Evolutionary conservation across 2,797 vertebrate species (phyloP), one percentile per base, ranked within the genome.

Genomic region (Gymnopithys bicolor): DNA sequence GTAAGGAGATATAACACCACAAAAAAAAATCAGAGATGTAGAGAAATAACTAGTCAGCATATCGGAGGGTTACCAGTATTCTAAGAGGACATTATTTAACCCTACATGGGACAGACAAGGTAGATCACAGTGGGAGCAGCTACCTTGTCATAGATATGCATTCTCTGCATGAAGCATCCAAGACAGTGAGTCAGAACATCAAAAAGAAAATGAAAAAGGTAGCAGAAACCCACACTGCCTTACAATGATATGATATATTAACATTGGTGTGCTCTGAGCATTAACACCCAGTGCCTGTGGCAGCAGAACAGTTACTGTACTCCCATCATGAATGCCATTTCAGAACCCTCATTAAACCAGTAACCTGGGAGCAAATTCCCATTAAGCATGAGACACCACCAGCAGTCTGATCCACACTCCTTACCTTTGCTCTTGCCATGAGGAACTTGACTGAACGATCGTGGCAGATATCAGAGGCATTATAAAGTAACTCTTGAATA

Each of bases 361-460:
- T 22, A 53, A 74, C 5, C 33, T 46, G n/a, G n/a, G 51, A 60
- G 24, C 21, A 68, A 82, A 70, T 13, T 78, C 67, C 52, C 45
- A 46, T 18, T 49, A 81, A 63, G 62, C 79, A 55, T 1, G n/a
- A 84, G 75, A 68, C 55, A 58, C 4, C 30, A 30, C 1, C 46
- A 74, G 62, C 19, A 76, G 33, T 1, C 17, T 84, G 55, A 53
- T 5, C 11, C 52, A 77, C 69, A 74, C 51, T 75, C 56, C 93
- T 95, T 97, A 99, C 99, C 98, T 99, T 99, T 84, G 99, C 98
- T 97, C 99, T 98, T 79, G 99, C 98, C 76, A 98, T 98, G 52
- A 99, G 98, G 78, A 99, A 99, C 94, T 99, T 99, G 95, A 99
- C 99, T 4, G 99, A 99, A 94, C 99, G 99, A 97, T 99, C 99